Percentiles rank a stretch among this genome's conserved stretches.
Evolutionary conservation across 1,140 invertebrate genomes (phyloP).

Genomic region (Holcopasites calliopsidis): DNA sequence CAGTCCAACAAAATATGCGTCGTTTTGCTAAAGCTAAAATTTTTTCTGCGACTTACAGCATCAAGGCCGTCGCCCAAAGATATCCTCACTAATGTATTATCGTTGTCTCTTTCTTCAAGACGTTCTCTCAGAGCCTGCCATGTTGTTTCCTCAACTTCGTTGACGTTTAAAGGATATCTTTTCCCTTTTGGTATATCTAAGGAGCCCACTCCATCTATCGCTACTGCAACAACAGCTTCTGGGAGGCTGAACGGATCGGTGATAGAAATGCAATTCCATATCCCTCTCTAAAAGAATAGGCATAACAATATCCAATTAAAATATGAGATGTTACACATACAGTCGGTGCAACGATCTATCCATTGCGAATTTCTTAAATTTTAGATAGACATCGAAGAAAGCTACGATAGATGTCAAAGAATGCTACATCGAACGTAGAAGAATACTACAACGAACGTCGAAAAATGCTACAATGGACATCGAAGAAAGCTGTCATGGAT

Average conservation of each 20-base stretch:
- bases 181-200: slow-evolving; percentile 78
- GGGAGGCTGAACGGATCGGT: slow-evolving; percentile 88
- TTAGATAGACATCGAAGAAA: no score
- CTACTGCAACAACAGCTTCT: slow-evolving; percentile 87
- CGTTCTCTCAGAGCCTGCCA: slow-evolving; percentile 81
- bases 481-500: no score
- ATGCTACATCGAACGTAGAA: no score
- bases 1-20: no score
- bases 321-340: slow-evolving; percentile 4
- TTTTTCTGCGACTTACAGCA: slow-evolving; percentile 83
- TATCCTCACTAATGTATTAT: slow-evolving; percentile 83
- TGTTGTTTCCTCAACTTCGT: slow-evolving; percentile 84
- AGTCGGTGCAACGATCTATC: no score
- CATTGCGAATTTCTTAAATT: no score
- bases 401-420: no score
- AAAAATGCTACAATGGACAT: no score
- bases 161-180: slow-evolving; percentile 81
- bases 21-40: no score
- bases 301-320: slow-evolving; percentile 8
- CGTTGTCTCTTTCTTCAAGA: slow-evolving; percentile 81
- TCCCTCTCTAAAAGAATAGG: slow-evolving; percentile 80
- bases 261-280: slow-evolving; percentile 86
- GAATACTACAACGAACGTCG: no score
- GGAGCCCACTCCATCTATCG: slow-evolving; percentile 85
- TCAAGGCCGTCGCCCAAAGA: slow-evolving; percentile 83